Percentiles rank a stretch among this genome's conserved stretches.
Conservation (phyloP, 2,113 vertebrate genomes). For the Lophura nycthemera region DNA sequence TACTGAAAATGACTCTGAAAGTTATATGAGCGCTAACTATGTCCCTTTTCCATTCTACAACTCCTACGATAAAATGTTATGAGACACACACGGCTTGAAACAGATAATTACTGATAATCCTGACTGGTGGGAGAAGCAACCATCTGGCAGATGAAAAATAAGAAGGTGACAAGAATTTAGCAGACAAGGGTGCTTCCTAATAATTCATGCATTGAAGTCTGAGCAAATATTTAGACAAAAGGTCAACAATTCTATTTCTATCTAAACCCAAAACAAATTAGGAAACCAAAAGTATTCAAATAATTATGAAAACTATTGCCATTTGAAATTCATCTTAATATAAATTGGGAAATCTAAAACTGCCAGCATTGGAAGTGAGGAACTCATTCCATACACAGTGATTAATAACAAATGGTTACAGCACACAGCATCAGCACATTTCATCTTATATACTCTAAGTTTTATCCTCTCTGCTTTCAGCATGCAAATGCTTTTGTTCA, state of each 20-base stretch:
- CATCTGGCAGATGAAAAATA: conserved; percentile 57
- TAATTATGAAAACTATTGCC: not conserved
- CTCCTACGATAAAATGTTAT: conserved; percentile 43
- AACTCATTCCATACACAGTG: not conserved
- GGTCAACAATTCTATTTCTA: conserved; percentile 3
- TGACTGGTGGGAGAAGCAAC: conserved; percentile 51
- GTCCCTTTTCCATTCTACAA: conserved; percentile 29
- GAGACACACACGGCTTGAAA: conserved; percentile 28
- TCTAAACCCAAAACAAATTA: not conserved
- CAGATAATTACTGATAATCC: conserved; percentile 55
- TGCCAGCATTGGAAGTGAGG: not conserved
- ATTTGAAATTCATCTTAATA: conserved; percentile 9
- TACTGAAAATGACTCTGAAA: not conserved
- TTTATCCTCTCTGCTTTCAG: conserved; percentile 2
- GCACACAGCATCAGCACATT: not conserved
- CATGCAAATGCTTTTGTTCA: not conserved
- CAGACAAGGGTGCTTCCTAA: not conserved
- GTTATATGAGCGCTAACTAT: conserved; percentile 24
- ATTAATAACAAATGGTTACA: conserved; percentile 8
- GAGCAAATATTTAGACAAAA: conserved; percentile 43
- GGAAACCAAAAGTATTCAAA: conserved; percentile 4
- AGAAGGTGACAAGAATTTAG: conserved; percentile 41
- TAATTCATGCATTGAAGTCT: conserved; percentile 33
- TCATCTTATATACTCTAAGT: not conserved
- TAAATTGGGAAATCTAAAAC: not conserved